Base-by-base conservation (phyloP, 2,888 invertebrate genomes). In the Tetranychus piercei region DNA sequence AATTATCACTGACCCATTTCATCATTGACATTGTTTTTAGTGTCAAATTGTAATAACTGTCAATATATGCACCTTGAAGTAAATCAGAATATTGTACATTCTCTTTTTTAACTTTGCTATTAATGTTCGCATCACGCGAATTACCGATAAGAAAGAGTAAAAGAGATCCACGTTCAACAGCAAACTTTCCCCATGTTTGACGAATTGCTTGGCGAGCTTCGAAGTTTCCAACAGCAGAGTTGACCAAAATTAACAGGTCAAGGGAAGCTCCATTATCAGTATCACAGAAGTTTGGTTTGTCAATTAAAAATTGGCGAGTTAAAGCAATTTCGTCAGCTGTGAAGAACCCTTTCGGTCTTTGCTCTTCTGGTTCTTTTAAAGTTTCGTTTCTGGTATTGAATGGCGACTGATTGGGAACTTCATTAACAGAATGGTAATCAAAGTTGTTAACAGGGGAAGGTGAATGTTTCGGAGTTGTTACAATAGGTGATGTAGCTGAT, bases 21-120 rank as follows among this genome's bases (percentile, higher is more conserved):
- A 91, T 84, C 84, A 90, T 88, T 67, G 90, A 89, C 77, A 91
- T 86, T 71, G 90, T 90, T 84, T 92, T 92, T 66, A 91, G 84
- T 71, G 91, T 91, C 72, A 91, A 85, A 84, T 91, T 91, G 78
- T 89, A 88, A 82, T 91, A 91, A 3, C 89, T 88, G 82, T 91
- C 91, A 65, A 89, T 81, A 80, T 88, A 90, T 79, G 86, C 85
- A 65, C 89, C 89, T 76, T 88, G 86, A 78, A 91, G 87, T 69
- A 92, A 84, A 85, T 92, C 91, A 44, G 88, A 88, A 83, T 89
- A 90, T 75, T 89, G 84, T 77, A 85, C 85, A 81, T 88, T 88
- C 84, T 90, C 91, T 20, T 79, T 79, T 75, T 86, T 84, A 44
- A 82, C 75, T 66, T 78, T 77, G 11, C 79, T 77, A 72, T 81